phyloP scores from a whole-genome alignment of 2,113 vertebrate species.

The Coreoperca whiteheadi region DNA sequence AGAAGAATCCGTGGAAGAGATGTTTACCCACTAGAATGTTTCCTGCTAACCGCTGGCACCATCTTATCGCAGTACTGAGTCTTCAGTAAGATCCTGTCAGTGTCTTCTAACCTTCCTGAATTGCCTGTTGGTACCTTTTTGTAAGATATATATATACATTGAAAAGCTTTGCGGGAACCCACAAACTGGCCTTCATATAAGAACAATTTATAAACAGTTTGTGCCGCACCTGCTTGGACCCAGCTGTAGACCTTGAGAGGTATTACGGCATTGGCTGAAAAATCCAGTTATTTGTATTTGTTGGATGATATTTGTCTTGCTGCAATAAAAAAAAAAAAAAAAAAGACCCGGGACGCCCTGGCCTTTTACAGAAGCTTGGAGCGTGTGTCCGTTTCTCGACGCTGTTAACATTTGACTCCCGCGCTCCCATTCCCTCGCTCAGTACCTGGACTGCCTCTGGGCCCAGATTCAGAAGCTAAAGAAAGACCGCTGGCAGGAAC shows the following conservation, averaged over 20 bases:
- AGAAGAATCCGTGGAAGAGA: not conserved
- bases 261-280: not conserved
- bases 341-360: too few relatives aligned
- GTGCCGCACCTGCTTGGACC: not conserved
- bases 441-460: constrained; percentile 99
- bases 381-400: not conserved
- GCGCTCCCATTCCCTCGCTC: not conserved
- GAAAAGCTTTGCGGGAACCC: not conserved
- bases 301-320: too few relatives aligned
- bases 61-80: not conserved
- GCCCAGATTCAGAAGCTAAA: constrained; percentile 98
- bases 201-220: not conserved
- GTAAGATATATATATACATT: too few relatives aligned
- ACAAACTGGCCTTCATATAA: not conserved
- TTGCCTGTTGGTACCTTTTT: too few relatives aligned
- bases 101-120: not conserved
- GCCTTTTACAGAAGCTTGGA: not conserved
- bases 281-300: too few relatives aligned
- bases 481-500: constrained; percentile 97
- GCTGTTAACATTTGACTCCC: not conserved
- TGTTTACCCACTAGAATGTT: not conserved
- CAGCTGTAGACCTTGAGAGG: not conserved
- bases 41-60: not conserved
- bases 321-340: too few relatives aligned
- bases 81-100: not conserved